Evolutionary conservation across 2,113 vertebrate genomes (phyloP), one percentile per base, ranked within the genome.

Genomic region (Diphyllodes magnificus): DNA sequence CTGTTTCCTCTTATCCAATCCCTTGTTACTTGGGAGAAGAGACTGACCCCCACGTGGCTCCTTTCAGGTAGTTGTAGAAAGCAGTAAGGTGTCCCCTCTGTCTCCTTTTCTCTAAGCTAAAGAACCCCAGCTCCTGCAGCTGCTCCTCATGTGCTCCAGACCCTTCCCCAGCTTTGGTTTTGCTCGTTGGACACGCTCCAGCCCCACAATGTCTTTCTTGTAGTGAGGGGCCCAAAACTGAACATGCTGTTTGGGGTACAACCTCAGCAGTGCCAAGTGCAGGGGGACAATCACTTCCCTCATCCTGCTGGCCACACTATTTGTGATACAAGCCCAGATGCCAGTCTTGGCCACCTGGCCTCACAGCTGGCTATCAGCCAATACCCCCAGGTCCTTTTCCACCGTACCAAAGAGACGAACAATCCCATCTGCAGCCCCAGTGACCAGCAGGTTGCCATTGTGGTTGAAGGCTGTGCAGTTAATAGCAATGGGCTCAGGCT

Each of bases 391-490:
- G 18, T 60, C 35, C 50, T 82, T 60, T 39, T n/a, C 27, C 16
- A 19, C 40, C 97, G 4, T 97, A 99, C 99, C 99, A 40, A 99
- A 99, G 75, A 99, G 98, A 54, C 99, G 97, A 95, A 99, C 99
- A 77, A 99, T 95, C 1, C 99, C 99, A 14, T 99, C 99, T 1
- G 99, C 99, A 7, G 99, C 99, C 53, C 99, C 99, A 0, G 99
- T 99, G 93, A 99, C 99, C 95, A 99, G 97, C 94, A 99, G 97
- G 98, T 99, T 99, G 27, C 99, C 99, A 0, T 99, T 99, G 97
- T 99, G 99, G 86, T 99, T 99, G 97, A 99, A 99, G 40, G 99
- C 98, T 1, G 99, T 99, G 97, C 99, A 99, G 97, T 99, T 99
- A 83, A 99, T 96, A 60, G 99, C 99, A 49, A 99, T 98, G 21